These are phyloP conservation scores for Ectemnius continuus DNA, from an alignment of 2,888 invertebrate species.

Conservation along the genomic window DNA sequence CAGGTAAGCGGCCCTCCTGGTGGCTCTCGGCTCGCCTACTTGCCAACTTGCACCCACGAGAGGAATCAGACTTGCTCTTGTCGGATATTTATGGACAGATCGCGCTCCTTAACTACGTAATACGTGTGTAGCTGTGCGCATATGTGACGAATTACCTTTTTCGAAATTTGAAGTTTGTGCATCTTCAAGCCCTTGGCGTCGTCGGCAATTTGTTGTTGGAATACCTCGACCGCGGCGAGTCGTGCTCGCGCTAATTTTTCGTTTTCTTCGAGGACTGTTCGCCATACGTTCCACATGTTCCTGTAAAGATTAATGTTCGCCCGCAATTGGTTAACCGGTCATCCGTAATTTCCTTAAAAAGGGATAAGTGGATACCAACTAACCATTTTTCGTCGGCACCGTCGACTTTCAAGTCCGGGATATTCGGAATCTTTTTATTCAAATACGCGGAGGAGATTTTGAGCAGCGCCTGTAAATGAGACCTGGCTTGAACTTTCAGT, in stretches of 20 bases:
- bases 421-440: slow-evolving; percentile 95
- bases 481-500: too few relatives aligned
- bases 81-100: too few relatives aligned
- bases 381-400: slow-evolving; percentile 95
- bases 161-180: slow-evolving; percentile 90
- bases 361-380: slow-evolving; percentile 68
- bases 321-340: background rate
- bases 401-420: slow-evolving; percentile 93
- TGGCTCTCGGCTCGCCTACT: too few relatives aligned
- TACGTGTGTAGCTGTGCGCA: background rate
- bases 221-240: slow-evolving; percentile 95
- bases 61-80: too few relatives aligned
- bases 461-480: slow-evolving; percentile 85
- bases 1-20: too few relatives aligned
- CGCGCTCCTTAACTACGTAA: background rate
- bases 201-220: slow-evolving; percentile 96
- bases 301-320: slow-evolving; percentile 78
- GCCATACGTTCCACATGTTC: slow-evolving; percentile 99
- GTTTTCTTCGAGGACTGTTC: slow-evolving; percentile 95
- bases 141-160: slow-evolving; percentile 81
- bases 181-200: slow-evolving; percentile 91
- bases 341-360: background rate
- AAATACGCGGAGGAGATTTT: slow-evolving; percentile 95
- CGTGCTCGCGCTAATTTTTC: slow-evolving; percentile 94
- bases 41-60: too few relatives aligned